Base-by-base conservation (phyloP, 2,888 invertebrate species). In the Sycophila texana region DNA sequence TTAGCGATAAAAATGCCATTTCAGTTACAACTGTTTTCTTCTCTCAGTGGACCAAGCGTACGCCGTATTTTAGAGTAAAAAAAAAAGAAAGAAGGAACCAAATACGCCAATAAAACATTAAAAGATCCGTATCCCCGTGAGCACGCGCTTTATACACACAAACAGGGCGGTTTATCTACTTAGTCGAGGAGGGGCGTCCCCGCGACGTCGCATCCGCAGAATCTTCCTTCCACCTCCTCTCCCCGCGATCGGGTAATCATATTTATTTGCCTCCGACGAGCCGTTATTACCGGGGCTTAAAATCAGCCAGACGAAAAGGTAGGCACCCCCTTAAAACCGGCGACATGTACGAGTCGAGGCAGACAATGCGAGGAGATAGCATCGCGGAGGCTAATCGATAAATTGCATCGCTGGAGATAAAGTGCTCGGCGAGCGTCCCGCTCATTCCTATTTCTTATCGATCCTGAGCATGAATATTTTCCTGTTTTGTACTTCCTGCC, bases 201-300 rank as follows among this genome's bases (percentile, higher is more conserved):
- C 18, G 30, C 57, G 22, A 68, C 26, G 39, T 5, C 26, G 16
- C 39, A 39, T 65, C 51, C 65, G 30, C 58, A 49, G 68, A 75
- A 68, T 68, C 61, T 74, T 18, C 20, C 66, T 65, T 72, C 57
- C 22, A 26, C 49, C 51, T 70, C 51, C 30, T 4, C 18, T 14
- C 53, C 30, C 22, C 12, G 16, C 61, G 82, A 85, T 39, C 39
- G 39, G 66, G 80, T 73, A 58, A 78, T 72, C 74, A 80, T 80
- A 73, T 77, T 79, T 83, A 85, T 81, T 83, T 77, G 72, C 79
- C 76, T 79, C 81, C 61, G 65, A 49, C 79, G 47, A 80, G 74
- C 79, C 81, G 72, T 70, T 77, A 79, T 76, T 79, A 53, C 53
- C 51, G 61, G 68, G 74, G 77, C 80, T 82, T 81, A 77, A 79